Percentiles rank a stretch among this genome's conserved stretches.
Evolutionary conservation across 2,113 vertebrate species (phyloP).

Genomic region (Eublepharis macularius): DNA sequence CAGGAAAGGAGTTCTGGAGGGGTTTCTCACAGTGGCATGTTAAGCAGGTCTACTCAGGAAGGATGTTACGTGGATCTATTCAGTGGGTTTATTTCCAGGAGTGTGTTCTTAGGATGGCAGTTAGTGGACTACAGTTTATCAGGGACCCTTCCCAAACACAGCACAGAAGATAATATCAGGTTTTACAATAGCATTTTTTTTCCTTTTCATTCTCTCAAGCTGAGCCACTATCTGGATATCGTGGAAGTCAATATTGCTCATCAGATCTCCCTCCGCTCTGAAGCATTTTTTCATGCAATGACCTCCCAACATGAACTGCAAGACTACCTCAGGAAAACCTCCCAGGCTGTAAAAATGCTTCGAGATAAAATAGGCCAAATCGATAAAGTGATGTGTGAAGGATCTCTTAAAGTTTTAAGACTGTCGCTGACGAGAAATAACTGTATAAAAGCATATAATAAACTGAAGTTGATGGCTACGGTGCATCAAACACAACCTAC

Average conservation of each 20-base stretch:
- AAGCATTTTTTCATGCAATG: conserved; percentile 99
- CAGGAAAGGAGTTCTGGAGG: too few relatives aligned
- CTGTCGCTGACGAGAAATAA: conserved; percentile 89
- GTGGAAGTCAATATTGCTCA: conserved; percentile 99
- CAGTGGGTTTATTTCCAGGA: too few relatives aligned
- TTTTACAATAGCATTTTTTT: conserved; percentile 37
- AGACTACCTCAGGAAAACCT: conserved; percentile 94
- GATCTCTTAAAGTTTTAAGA: conserved; percentile 87
- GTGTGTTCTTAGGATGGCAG: too few relatives aligned
- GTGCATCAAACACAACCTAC: conserved; percentile 99
- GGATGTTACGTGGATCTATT: too few relatives aligned
- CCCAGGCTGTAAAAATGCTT: conserved; percentile 88
- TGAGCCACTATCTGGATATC: conserved; percentile 98
- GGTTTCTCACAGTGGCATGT: too few relatives aligned
- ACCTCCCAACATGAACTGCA: conserved; percentile 98
- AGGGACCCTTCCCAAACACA: too few relatives aligned
- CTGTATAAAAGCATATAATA: conserved; percentile 90
- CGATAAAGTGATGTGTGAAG: conserved; percentile 91
- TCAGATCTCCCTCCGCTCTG: conserved; percentile 97
- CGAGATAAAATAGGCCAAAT: conserved; percentile 89
- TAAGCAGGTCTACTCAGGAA: too few relatives aligned
- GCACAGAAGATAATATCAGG: not conserved
- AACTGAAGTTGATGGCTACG: conserved; percentile 97
- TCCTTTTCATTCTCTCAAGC: conserved; percentile 69
- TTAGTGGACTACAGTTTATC: too few relatives aligned